Evolutionary conservation across 1,140 invertebrate species (phyloP).

Genomic region (Chlorops oryzae): DNA sequence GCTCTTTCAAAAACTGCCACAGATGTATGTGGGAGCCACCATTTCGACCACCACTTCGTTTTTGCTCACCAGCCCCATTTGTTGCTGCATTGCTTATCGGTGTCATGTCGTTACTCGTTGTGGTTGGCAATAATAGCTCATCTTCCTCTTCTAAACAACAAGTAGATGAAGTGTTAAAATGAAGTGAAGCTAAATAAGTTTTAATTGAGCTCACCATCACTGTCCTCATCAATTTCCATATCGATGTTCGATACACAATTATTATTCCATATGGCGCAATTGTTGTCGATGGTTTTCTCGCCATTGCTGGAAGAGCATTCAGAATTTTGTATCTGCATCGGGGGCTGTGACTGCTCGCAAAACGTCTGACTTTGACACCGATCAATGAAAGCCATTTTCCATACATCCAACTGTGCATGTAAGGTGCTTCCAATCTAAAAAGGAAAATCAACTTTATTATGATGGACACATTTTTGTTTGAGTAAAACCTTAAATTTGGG

Average conservation of each 20-base stretch:
- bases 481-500: no score
- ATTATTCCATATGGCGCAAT: background rate
- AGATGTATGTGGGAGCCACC: slow-evolving; percentile 88
- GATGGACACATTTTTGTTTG: no score
- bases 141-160: slow-evolving; percentile 8
- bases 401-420: slow-evolving; percentile 84
- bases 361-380: slow-evolving; percentile 23
- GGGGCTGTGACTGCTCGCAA: slow-evolving; percentile 36
- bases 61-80: slow-evolving; percentile 29
- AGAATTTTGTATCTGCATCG: no score
- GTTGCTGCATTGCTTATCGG: background rate
- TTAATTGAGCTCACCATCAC: slow-evolving; percentile 7
- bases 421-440: slow-evolving; percentile 74
- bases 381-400: slow-evolving; percentile 63
- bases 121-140: background rate
- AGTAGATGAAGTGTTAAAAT: background rate
- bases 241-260: background rate
- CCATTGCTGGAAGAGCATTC: slow-evolving; percentile 23
- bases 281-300: slow-evolving; percentile 8
- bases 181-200: background rate
- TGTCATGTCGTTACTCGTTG: background rate
- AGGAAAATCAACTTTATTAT: no score
- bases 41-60: slow-evolving; percentile 46
- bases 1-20: slow-evolving; percentile 99
- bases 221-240: slow-evolving; percentile 3